Conservation (phyloP, 1,140 invertebrate genomes). For the Drosophila sp. region DNA sequence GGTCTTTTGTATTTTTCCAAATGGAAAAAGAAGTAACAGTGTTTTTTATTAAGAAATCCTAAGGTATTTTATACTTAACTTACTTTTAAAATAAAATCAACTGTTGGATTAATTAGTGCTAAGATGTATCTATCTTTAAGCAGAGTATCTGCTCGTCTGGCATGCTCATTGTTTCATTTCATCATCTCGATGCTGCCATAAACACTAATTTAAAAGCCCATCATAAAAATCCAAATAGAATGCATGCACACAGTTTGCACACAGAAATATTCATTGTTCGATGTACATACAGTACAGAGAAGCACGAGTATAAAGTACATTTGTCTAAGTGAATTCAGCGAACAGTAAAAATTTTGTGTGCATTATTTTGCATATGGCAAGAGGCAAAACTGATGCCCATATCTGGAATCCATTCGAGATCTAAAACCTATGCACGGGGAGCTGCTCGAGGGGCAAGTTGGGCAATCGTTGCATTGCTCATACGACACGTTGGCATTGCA, state of each 20-base stretch:
- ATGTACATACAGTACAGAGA: constrained; percentile 16
- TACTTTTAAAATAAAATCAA: too few relatives aligned
- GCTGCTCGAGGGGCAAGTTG: neutral
- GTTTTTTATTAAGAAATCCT: too few relatives aligned
- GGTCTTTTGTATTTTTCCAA: too few relatives aligned
- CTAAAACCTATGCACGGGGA: constrained; percentile 31
- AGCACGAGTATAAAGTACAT: constrained; percentile 29
- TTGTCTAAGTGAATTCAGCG: constrained; percentile 72
- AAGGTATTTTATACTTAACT: too few relatives aligned
- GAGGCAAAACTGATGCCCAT: constrained; percentile 18
- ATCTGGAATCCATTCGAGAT: constrained; percentile 38
- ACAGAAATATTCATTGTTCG: constrained; percentile 19
- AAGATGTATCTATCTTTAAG: too few relatives aligned
- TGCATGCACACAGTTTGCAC: constrained; percentile 56
- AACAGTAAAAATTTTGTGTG: constrained; percentile 59
- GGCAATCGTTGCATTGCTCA: constrained; percentile 57
- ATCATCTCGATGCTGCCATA: constrained; percentile 24
- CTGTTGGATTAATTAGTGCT: neutral
- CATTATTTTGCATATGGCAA: constrained; percentile 72
- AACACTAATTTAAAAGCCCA: constrained; percentile 59
- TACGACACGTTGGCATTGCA: constrained; percentile 62
- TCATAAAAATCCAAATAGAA: constrained; percentile 46
- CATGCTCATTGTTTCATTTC: neutral
- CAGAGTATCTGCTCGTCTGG: neutral
- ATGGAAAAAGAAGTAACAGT: too few relatives aligned